A percentile compares a stretch with the other conserved stretches of the same genome.
phyloP scores from a whole-genome alignment of 37 sponge, comb jelly and placozoan genomes.

The Halisarca cf. caerulea region DNA sequence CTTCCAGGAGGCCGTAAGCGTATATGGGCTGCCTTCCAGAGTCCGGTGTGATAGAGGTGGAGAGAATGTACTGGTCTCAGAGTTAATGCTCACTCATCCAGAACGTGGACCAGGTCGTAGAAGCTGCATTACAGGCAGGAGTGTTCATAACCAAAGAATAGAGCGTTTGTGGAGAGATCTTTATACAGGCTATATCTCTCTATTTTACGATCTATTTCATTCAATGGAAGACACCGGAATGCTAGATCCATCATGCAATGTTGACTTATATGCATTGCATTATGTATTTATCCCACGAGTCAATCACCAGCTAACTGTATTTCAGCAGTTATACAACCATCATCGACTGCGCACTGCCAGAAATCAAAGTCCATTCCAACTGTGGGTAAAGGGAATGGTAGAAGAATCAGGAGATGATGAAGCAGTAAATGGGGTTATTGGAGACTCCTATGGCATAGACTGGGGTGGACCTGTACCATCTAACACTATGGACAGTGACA shows the following conservation, averaged over 20 bases:
- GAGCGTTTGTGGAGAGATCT: slow-evolving; percentile 62
- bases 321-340: slow-evolving; percentile 30
- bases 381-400: slow-evolving; percentile 39
- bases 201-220: slow-evolving; percentile 33
- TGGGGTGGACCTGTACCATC: slow-evolving; percentile 4
- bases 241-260: slow-evolving; percentile 5
- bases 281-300: slow-evolving; percentile 35
- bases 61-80: slow-evolving; percentile 46
- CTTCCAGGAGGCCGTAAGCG: neutral
- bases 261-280: slow-evolving; percentile 38
- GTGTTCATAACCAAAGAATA: slow-evolving; percentile 53
- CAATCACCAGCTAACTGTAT: slow-evolving; percentile 4
- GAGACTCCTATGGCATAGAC: slow-evolving; percentile 14
- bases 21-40: slow-evolving; percentile 53
- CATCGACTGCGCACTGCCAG: slow-evolving; percentile 27
- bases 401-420: slow-evolving; percentile 12
- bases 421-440: neutral
- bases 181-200: slow-evolving; percentile 29
- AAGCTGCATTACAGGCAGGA: slow-evolving; percentile 55
- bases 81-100: slow-evolving; percentile 55
- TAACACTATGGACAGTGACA: neutral
- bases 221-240: slow-evolving; percentile 15
- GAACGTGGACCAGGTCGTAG: slow-evolving; percentile 32
- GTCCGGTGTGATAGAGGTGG: slow-evolving; percentile 56
- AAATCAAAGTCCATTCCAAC: slow-evolving; percentile 37